Conservation (phyloP, 2,797 vertebrate genomes). For the Danio kyathit region DNA sequence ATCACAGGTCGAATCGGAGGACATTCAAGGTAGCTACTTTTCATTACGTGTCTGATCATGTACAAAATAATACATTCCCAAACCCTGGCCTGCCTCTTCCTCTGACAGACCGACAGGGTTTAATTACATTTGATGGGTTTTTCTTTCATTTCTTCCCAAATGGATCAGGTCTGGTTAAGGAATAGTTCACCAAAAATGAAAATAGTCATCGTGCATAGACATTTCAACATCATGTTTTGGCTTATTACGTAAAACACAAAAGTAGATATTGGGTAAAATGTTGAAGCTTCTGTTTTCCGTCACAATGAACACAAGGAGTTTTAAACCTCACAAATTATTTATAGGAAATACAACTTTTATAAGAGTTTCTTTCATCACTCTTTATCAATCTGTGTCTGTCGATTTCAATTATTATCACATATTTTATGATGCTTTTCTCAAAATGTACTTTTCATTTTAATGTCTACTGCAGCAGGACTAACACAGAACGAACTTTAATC, state of each 20-base stretch:
- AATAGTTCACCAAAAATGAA: background rate
- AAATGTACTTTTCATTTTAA: too few species aligned
- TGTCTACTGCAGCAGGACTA: too few species aligned
- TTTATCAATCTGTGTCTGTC: too few species aligned
- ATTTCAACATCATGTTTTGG: background rate
- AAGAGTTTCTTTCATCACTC: too few species aligned
- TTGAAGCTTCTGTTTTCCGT: slow-evolving; percentile 1
- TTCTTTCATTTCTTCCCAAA: slow-evolving; percentile 68
- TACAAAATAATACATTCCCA: slow-evolving; percentile 85
- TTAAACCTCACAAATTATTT: too few species aligned
- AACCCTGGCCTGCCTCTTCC: slow-evolving; percentile 69
- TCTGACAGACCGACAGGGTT: slow-evolving; percentile 66
- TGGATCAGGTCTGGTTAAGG: background rate
- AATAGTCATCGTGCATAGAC: background rate
- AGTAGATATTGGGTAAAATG: background rate
- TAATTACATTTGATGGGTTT: slow-evolving; percentile 65
- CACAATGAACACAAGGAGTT: too few species aligned
- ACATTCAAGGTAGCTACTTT: slow-evolving; percentile 55
- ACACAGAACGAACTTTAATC: too few species aligned
- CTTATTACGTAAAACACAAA: background rate
- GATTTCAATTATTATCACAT: too few species aligned
- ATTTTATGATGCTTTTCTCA: too few species aligned
- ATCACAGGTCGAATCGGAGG: slow-evolving; percentile 55
- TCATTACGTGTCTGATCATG: slow-evolving; percentile 73
- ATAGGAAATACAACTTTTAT: too few species aligned